These are phyloP conservation scores for zebrafish (Danio rerio) DNA, from an alignment of 2,113 vertebrate genomes.

Conservation along the genomic window GRCz12tu NC_133191.1:21242501-21243000, in stretches of 20 bases:
- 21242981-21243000: slow-evolving; percentile 25
- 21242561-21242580: slow-evolving; percentile 1
- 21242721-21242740: slow-evolving; percentile 62
- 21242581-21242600: neutral
- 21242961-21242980: slow-evolving; percentile 22
- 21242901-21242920: slow-evolving; percentile 87
- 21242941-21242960: slow-evolving; percentile 67
- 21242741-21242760: slow-evolving; percentile 84
- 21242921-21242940: slow-evolving; percentile 60
- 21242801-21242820: slow-evolving; percentile 93
- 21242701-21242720: neutral
- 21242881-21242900: slow-evolving; percentile 99
- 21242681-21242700: neutral
- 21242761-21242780: slow-evolving; percentile 93
- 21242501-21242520: neutral
- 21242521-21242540: neutral
- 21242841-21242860: slow-evolving; percentile 98
- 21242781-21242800: slow-evolving; percentile 93
- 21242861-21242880: slow-evolving; percentile 96
- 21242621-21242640: neutral
- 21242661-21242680: neutral
- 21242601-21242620: neutral
- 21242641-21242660: neutral
- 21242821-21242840: slow-evolving; percentile 86
- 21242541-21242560: slow-evolving; percentile 5